A percentile compares a stretch with the other conserved stretches of the same genome.
Conservation (phyloP, 2,113 vertebrate species). For the Etia nguti region DNA sequence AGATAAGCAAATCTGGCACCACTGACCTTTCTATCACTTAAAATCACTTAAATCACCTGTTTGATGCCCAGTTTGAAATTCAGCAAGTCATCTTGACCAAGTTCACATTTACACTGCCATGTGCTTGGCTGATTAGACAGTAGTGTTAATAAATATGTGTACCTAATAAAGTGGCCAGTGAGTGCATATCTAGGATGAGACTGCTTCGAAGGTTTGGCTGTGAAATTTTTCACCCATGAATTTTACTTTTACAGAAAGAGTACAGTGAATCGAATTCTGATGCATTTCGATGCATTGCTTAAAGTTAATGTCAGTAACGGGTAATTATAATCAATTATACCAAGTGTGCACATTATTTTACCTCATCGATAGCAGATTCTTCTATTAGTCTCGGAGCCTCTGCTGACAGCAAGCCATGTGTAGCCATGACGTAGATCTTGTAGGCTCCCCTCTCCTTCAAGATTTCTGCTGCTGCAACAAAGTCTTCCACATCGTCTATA, state of each 20-base stretch:
- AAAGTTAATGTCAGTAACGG: background rate
- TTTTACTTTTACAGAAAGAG: background rate
- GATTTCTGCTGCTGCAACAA: conserved; percentile 92
- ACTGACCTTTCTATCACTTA: background rate
- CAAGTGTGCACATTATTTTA: conserved; percentile 28
- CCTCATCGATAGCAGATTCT: conserved; percentile 94
- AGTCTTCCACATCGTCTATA: conserved; percentile 93
- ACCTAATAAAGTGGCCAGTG: background rate
- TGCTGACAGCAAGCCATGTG: conserved; percentile 91
- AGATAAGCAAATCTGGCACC: background rate
- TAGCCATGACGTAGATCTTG: conserved; percentile 98
- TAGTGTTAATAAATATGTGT: background rate
- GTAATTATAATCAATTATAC: background rate
- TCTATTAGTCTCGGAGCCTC: conserved; percentile 92
- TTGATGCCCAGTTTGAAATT: background rate
- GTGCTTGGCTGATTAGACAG: background rate
- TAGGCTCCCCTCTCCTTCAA: conserved; percentile 95
- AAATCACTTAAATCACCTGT: background rate
- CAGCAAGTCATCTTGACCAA: background rate
- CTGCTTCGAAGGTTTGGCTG: background rate
- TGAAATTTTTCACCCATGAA: background rate
- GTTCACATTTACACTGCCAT: background rate
- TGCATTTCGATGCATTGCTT: background rate
- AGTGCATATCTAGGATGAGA: background rate
- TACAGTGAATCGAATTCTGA: background rate